These are phyloP conservation scores for Dendrocincla fuliginosa DNA, from an alignment of 2,797 vertebrate species.

Conservation along the genomic window DNA sequence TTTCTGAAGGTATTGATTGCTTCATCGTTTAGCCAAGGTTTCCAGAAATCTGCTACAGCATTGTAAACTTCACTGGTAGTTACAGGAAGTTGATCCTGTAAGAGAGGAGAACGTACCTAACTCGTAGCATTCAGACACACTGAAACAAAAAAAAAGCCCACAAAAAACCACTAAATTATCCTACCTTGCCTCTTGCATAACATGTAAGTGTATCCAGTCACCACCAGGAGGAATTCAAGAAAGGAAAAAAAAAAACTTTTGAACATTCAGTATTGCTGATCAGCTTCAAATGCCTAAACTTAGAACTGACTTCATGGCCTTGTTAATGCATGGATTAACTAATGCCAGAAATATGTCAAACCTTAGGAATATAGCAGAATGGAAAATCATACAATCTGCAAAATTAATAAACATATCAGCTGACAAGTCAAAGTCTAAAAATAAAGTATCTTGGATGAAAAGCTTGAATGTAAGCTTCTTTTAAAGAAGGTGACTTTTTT, in stretches of 20 bases:
- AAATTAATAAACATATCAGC: not conserved
- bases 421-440: not conserved
- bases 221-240: not conserved
- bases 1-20: conserved; percentile 84
- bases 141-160: not conserved
- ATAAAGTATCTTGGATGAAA: not conserved
- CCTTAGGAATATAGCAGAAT: not conserved
- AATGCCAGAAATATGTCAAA: not conserved
- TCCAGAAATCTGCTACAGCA: conserved; percentile 88
- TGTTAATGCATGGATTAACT: not conserved
- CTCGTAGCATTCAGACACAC: not conserved
- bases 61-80: conserved; percentile 84
- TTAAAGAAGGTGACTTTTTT: not conserved
- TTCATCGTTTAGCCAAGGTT: conserved; percentile 85
- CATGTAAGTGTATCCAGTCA: not conserved
- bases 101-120: conserved; percentile 35
- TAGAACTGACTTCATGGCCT: not conserved
- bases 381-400: not conserved
- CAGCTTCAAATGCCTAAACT: not conserved
- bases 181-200: not conserved
- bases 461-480: not conserved
- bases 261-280: not conserved
- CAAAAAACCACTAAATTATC: not conserved
- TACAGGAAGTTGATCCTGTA: conserved; percentile 88
- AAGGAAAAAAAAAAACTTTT: not conserved